These are phyloP conservation scores for Sternarchorhynchus goeldii DNA, from an alignment of 2,797 vertebrate genomes.

Conservation along the genomic window DNA sequence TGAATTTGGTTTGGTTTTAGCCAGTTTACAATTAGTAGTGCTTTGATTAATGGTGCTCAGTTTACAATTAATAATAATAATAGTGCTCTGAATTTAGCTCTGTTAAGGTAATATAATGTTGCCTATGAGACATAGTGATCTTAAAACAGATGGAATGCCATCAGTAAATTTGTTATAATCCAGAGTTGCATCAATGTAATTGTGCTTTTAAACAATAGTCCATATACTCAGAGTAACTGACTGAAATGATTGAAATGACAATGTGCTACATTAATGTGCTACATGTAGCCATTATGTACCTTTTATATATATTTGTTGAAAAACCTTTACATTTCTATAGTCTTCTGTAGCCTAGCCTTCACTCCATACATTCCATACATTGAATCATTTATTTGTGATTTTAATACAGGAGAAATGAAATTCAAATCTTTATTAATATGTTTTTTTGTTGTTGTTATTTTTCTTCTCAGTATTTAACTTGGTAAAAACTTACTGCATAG, in stretches of 20 bases:
- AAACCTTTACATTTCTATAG: not conserved
- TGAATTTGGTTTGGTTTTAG: no score
- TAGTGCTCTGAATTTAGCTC: not conserved
- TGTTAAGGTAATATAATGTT: not conserved
- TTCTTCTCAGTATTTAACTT: slow-evolving; percentile 19
- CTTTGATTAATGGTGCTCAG: not conserved
- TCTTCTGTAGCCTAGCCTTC: no score
- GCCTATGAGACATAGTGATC: not conserved
- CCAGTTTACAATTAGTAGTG: no score
- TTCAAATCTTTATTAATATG: not conserved
- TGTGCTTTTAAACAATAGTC: not conserved
- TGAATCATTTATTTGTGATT: no score
- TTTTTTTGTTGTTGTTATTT: not conserved
- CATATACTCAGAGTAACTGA: not conserved
- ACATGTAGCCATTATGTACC: no score
- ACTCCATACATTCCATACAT: no score
- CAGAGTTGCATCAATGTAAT: not conserved
- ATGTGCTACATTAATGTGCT: no score
- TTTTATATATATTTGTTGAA: no score
- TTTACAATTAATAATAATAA: not conserved
- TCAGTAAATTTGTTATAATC: not conserved
- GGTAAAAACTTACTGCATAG: slow-evolving; percentile 2
- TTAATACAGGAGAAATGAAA: not conserved
- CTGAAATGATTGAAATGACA: no score
- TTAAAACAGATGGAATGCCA: not conserved